Base-by-base conservation (phyloP, 2,797 vertebrate genomes). In the Sparidentex hasta region DNA sequence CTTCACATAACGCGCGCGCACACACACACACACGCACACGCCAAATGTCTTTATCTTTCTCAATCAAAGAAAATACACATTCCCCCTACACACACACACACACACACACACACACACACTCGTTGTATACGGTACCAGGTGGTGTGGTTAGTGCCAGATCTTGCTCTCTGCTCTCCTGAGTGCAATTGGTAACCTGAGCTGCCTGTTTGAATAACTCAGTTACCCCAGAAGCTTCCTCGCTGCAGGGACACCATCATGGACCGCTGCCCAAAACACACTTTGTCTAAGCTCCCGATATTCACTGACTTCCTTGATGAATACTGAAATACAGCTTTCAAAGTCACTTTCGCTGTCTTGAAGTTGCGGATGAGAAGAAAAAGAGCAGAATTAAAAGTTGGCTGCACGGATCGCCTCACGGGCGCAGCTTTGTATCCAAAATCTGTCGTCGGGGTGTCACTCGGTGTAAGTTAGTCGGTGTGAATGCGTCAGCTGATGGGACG, bases 101-200 rank as follows among this genome's bases (percentile, higher is more conserved):
- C 75, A 74, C 66, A 76, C n/a, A n/a, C n/a, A n/a, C n/a, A n/a
- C n/a, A 76, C n/a, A 65, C 75, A 74, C 66, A 76, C n/a, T 38
- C 17, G 29, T 63, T 8, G 58, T 52, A 69, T 58, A 64, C 23
- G 68, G 74, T 65, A 71, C 86, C 93, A 94, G 92, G 92, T 92
- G 92, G 88, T 90, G 90, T 81, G 83, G 91, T 90, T 87, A 88
- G 83, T 82, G 87, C 89, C 90, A 90, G 80, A 84, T 89, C 88
- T 87, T 82, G 78, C 90, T 92, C 87, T 83, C 81, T 84, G 82
- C 86, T 93, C 93, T 94, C 93, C 76, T 75, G 93, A 93, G 93
- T 91, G 86, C 91, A 91, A 82, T 94, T 80, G 90, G 93, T 93
- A 94, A 94, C 86, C 88, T 70, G 90, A 94, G 86, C 90, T 90